Conservation (phyloP, 1,140 invertebrate genomes). For the Eufriesea mexicana region DNA sequence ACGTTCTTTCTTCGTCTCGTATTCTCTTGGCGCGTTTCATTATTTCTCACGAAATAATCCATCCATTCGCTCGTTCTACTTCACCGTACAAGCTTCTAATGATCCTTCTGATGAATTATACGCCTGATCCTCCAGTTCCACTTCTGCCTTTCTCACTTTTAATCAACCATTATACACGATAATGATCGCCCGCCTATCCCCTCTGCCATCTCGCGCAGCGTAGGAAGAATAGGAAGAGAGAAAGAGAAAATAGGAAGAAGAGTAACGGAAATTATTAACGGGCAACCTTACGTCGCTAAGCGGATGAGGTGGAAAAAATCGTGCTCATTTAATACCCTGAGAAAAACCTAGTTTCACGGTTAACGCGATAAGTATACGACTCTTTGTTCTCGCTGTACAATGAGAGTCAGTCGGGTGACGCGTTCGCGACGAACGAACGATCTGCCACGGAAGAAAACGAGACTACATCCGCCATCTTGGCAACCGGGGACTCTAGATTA, state of each 20-base stretch:
- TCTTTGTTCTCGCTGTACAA: constrained; percentile 3
- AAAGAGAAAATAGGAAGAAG: background rate
- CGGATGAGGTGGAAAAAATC: background rate
- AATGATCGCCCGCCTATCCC: background rate
- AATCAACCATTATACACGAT: constrained; percentile 8
- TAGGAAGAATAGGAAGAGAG: too few species aligned
- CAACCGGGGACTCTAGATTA: background rate
- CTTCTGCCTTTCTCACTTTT: background rate
- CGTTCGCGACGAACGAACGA: background rate
- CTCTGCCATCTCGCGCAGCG: background rate
- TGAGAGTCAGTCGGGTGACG: background rate
- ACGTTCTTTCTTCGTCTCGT: background rate
- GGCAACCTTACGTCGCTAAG: background rate
- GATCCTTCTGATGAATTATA: background rate
- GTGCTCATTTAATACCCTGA: background rate
- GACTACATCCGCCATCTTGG: background rate
- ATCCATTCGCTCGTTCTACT: background rate
- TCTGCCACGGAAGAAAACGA: background rate
- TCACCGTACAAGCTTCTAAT: background rate
- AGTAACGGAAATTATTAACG: constrained; percentile 43
- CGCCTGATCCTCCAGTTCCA: background rate
- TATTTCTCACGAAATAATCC: constrained; percentile 15
- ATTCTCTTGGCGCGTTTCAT: background rate
- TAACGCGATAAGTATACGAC: constrained; percentile 12
- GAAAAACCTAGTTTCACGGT: constrained; percentile 24